Evolutionary conservation across 2,797 vertebrate genomes (phyloP), one percentile per base, ranked within the genome.

Genomic region (Cyprinella venusta): DNA sequence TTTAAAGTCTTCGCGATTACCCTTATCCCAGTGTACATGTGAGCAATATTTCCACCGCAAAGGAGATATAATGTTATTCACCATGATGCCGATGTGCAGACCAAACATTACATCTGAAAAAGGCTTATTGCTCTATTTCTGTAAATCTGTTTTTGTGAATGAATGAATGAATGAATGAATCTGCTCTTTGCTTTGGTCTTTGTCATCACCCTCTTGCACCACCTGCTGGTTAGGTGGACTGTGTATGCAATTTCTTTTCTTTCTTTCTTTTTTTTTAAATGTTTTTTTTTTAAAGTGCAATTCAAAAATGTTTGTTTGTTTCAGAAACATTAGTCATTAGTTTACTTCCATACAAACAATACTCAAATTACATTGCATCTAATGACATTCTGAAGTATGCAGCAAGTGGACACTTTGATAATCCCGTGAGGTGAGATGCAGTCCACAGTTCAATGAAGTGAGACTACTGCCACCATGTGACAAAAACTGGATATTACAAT

Each of bases 381-480:
- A 13, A 30, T 76, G 36, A 61, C 15, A 26, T 76, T 76, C 4
- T 40, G 8, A 26, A 42, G 36, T 18, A 15, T 59, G 36, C n/a
- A 59, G 1, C 40, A 16, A 38, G 19, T 56, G 4, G 2, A 38
- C 33, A 24, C 30, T 74, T 15, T 40, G 12, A 4, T 59, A 30
- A 19, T 76, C n/a, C 6, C 0, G 26, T 26, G 38, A 76, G 56
- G 42, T 0, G 18, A 36, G 33, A 38, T 38, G 33, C 21, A 26
- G 13, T 61, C n/a, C 26, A 24, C 59, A n/a, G n/a, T 61, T 61
- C 48, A 50, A 52, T 9, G 2, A 56, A 59, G 45, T 10, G 56
- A 54, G n/a, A 19, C n/a, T 6, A 78, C 24, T 72, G 75, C 84
- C 80, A 64, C 75, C 56, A 33, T 82, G 72, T 82, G 84, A 54